phyloP scores from a whole-genome alignment of 2,797 vertebrate genomes.

The Esox masquinongy region DNA sequence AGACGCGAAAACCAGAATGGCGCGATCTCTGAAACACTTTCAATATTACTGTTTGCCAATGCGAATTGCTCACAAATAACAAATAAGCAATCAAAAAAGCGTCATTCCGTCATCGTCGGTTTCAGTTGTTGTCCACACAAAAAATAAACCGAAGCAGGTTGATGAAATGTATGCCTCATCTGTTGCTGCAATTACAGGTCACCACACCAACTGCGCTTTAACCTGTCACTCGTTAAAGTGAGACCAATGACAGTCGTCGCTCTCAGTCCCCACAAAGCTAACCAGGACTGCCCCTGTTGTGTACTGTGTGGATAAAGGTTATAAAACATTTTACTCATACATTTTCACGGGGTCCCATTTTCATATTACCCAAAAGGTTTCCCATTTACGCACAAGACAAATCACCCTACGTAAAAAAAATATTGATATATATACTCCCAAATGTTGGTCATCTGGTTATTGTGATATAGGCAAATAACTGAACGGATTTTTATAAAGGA shows the following conservation, averaged over 20 bases:
- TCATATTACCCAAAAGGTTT: no score
- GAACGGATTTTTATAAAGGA: neutral
- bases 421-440: neutral
- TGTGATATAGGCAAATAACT: neutral
- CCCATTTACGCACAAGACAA: neutral
- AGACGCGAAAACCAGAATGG: neutral
- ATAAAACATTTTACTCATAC: no score
- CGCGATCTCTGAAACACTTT: neutral
- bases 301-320: no score
- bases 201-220: neutral
- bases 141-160: neutral
- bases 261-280: neutral
- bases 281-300: neutral
- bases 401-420: neutral
- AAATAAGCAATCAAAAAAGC: neutral
- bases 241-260: neutral
- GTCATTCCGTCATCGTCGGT: neutral
- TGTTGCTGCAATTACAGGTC: slow-evolving; percentile 5
- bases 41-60: neutral
- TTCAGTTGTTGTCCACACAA: neutral
- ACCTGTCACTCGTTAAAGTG: slow-evolving; percentile 10
- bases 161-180: slow-evolving; percentile 10
- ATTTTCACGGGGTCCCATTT: no score
- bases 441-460: no score
- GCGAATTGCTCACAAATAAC: neutral